Base-by-base conservation (phyloP, 1,140 invertebrate genomes). In the Marisa cornuarietis region DNA sequence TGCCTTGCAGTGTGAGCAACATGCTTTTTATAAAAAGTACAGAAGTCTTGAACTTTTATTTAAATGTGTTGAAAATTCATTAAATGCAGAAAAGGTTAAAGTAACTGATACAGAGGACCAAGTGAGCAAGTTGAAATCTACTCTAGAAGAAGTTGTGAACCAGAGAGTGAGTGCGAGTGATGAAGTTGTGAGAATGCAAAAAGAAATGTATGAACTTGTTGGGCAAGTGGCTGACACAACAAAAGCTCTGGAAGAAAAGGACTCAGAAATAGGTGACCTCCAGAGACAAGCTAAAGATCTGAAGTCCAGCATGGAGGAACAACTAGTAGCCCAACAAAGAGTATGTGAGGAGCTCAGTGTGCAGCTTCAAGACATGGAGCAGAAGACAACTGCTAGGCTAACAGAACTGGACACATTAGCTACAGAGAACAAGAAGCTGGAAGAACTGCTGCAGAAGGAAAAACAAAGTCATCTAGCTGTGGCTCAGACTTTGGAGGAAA, bases 231-330 rank as follows among this genome's bases (percentile, higher is more conserved):
- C 52, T 22, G 52, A 63, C 10, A 65, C 81, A 4, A 31, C 73
- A 61, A 31, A 71, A 22, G 54, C 52, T n/a, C 51, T 73, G 71
- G 51, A 73, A 73, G 71, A 52, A 52, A 81, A 68, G 11, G 62
- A 65, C 26, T 24, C 52, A 49, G 52, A 65, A 10, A 58, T 80
- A 52, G 61, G 52, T 22, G 69, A 54, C 62, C 49, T 78, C 54
- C 52, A 20, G 24, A 26, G 20, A 18, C 18, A 75, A 71, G 74
- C 26, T 26, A 66, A 82, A 24, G 79, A 83, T 24, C 24, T 81
- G 49, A 49, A 24, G n/a, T 22, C 11, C 49, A 74, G 11, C 18
- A 18, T 75, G 42, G 63, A 79, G 26, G 77, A 79, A 51, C 31
- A 77, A 8, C 68, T 76, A 13, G 22, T 4, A 9, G 24, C 66